A percentile compares a stretch with the other conserved stretches of the same genome.
Conservation (phyloP, 2,888 invertebrate species). For the Physocephala rufipes region DNA sequence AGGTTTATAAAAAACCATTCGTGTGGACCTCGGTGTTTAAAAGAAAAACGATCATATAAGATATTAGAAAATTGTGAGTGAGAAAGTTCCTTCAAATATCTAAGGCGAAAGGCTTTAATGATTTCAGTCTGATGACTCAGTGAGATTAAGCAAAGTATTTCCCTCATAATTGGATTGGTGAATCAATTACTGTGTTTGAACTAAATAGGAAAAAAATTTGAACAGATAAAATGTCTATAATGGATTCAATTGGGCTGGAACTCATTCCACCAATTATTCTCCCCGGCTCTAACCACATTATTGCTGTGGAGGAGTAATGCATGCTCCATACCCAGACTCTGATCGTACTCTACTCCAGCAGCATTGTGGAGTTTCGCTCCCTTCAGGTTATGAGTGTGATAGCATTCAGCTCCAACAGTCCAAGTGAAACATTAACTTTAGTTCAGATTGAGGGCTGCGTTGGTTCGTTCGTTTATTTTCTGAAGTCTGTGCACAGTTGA, state of each 20-base stretch:
- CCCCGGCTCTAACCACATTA: constrained; percentile 13
- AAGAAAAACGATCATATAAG: constrained; percentile 12
- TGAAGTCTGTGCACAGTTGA: too few relatives aligned
- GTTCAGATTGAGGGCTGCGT: too few relatives aligned
- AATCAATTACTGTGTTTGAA: constrained; percentile 1
- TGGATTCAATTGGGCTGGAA: constrained; percentile 23
- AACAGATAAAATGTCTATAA: constrained; percentile 34
- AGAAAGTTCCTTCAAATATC: background rate
- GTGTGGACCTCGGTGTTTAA: background rate
- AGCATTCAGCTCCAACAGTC: background rate
- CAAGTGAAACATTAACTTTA: too few relatives aligned
- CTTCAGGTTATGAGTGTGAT: too few relatives aligned
- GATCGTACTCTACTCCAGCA: background rate
- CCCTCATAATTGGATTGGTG: too few relatives aligned
- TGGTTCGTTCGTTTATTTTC: too few relatives aligned
- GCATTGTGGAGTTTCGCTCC: too few relatives aligned
- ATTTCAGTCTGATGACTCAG: too few relatives aligned
- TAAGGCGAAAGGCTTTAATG: background rate
- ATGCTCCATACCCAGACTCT: constrained; percentile 25
- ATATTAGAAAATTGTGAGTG: constrained; percentile 3
- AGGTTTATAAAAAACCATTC: background rate
- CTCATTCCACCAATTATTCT: constrained; percentile 28
- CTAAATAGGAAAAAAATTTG: constrained; percentile 12
- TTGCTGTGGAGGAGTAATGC: constrained; percentile 13
- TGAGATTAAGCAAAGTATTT: background rate